These are phyloP conservation scores for Ameiurus melas DNA, from an alignment of 2,113 vertebrate genomes.

Conservation along the genomic window DNA sequence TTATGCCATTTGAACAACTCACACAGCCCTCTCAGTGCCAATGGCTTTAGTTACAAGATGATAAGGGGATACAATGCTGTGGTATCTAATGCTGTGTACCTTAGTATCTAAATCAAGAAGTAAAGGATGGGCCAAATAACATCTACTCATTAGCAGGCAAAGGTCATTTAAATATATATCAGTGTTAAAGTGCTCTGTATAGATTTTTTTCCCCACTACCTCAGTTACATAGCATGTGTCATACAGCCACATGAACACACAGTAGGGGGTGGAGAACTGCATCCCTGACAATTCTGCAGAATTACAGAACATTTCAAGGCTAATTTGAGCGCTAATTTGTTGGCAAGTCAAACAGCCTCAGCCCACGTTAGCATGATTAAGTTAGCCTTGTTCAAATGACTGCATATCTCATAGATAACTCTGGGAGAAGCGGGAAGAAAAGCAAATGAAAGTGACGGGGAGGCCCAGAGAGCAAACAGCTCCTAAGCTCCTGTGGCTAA, in stretches of 20 bases:
- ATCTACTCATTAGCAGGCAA: neutral
- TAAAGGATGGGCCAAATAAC: neutral
- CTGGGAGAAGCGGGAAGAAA: slow-evolving; percentile 45
- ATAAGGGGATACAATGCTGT: neutral
- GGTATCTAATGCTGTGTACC: slow-evolving; percentile 1
- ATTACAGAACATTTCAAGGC: slow-evolving; percentile 50
- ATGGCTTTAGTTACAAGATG: neutral
- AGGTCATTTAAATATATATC: neutral
- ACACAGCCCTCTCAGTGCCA: neutral
- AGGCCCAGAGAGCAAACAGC: slow-evolving; percentile 49
- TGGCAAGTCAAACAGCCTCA: slow-evolving; percentile 55
- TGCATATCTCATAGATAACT: slow-evolving; percentile 46
- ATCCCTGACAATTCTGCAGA: slow-evolving; percentile 38
- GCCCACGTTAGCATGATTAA: slow-evolving; percentile 55
- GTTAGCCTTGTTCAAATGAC: slow-evolving; percentile 55
- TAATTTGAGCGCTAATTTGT: slow-evolving; percentile 56
- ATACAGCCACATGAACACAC: slow-evolving; percentile 10
- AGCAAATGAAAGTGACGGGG: slow-evolving; percentile 49
- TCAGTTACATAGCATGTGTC: slow-evolving; percentile 4
- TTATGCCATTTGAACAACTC: neutral
- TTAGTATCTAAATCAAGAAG: slow-evolving; percentile 13
- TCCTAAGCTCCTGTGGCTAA: slow-evolving; percentile 46
- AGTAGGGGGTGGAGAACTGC: slow-evolving; percentile 8
- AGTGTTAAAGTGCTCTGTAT: neutral
- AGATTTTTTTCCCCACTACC: neutral